A percentile compares a stretch with the other conserved stretches of the same genome.
These are phyloP conservation scores for Drosophila novamexicana DNA, from an alignment of 1,140 invertebrate species.

Conservation along the genomic window DNA sequence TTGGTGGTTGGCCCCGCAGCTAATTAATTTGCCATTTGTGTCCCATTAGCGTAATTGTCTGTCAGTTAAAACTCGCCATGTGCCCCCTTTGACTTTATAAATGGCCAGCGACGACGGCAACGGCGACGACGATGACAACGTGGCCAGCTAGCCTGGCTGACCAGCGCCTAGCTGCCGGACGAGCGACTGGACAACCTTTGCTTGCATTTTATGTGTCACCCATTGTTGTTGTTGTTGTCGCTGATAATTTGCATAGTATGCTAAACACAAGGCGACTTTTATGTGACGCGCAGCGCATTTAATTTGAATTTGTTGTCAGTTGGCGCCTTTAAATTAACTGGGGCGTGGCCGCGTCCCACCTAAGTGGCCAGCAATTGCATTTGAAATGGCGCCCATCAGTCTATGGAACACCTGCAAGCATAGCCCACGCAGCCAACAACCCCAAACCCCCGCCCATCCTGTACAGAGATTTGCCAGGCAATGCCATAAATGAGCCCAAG, in stretches of 20 bases:
- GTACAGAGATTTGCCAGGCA: conserved; percentile 55
- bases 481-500: conserved; percentile 29
- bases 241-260: conserved; percentile 53
- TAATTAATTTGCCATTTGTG: conserved; percentile 84
- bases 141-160: conserved; percentile 27
- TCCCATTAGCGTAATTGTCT: conserved; percentile 83
- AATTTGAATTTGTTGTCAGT: conserved; percentile 50
- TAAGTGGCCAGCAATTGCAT: conserved; percentile 33
- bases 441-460: conserved; percentile 14
- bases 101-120: conserved; percentile 33
- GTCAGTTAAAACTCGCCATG: conserved; percentile 68
- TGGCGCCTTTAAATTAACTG: conserved; percentile 68
- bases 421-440: conserved; percentile 51
- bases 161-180: conserved; percentile 12
- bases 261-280: conserved; percentile 47
- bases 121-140: conserved; percentile 23
- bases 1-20: conserved; percentile 52
- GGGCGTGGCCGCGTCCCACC: conserved; percentile 53
- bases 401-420: conserved; percentile 71
- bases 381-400: conserved; percentile 74
- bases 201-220: conserved; percentile 76
- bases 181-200: conserved; percentile 62
- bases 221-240: conserved; percentile 33
- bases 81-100: conserved; percentile 73
- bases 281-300: conserved; percentile 53